These are phyloP conservation scores for Sebastes taczanowskii DNA, from an alignment of 2,797 vertebrate species.

Conservation along the genomic window DNA sequence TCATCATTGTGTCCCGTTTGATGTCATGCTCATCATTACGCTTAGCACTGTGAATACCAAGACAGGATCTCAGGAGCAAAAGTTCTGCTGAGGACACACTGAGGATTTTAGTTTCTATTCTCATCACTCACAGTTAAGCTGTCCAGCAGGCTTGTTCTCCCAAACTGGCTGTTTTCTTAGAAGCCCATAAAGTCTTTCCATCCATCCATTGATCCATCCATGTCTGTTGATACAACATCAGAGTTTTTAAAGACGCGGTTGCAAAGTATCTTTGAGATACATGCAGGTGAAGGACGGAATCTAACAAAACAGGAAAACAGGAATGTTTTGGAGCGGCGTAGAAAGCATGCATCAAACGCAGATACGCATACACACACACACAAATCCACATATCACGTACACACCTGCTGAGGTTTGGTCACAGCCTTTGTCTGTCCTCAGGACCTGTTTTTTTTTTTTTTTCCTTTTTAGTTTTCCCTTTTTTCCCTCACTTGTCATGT, in stretches of 20 bases:
- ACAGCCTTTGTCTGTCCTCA: slow-evolving; percentile 49
- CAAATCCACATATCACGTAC: slow-evolving; percentile 37
- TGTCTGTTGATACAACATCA: not conserved
- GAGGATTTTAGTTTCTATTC: not conserved
- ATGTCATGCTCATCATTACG: not conserved
- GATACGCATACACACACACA: not conserved
- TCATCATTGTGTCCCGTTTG: not conserved
- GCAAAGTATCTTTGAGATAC: not conserved
- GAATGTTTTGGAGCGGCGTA: not conserved
- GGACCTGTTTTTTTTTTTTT: not conserved
- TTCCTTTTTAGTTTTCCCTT: not conserved
- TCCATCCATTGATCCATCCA: not conserved
- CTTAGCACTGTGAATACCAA: not conserved
- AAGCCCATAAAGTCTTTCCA: not conserved
- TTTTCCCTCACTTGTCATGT: slow-evolving; percentile 2
- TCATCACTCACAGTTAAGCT: slow-evolving; percentile 6
- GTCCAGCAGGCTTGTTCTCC: not conserved
- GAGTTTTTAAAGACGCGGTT: not conserved
- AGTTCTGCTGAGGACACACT: not conserved
- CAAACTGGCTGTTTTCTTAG: slow-evolving; percentile 3
- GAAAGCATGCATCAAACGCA: not conserved
- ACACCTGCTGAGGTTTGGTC: slow-evolving; percentile 68
- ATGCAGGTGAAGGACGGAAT: not conserved
- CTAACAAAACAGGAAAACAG: not conserved
- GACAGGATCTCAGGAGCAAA: not conserved